Percentiles rank a stretch among this genome's conserved stretches.
These are phyloP conservation scores for Drosophila saltans DNA, from an alignment of 1,140 invertebrate genomes.

Conservation along the genomic window DNA sequence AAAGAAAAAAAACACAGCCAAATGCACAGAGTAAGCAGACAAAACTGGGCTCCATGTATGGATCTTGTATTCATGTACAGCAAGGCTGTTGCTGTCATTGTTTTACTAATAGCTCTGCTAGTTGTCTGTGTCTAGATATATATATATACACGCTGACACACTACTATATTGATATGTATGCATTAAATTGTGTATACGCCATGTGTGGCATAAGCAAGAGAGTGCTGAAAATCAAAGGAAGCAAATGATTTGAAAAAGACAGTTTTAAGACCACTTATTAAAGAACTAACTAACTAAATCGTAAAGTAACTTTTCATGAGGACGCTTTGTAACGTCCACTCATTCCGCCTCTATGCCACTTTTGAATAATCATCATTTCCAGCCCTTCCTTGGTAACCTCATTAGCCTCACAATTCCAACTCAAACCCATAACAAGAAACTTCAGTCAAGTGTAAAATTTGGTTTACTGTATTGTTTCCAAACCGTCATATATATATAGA, in stretches of 20 bases:
- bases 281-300: no score
- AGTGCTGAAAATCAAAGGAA: no score
- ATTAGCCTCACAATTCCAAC: constrained; percentile 39
- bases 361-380: neutral
- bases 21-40: constrained; percentile 30
- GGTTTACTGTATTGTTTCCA: constrained; percentile 40
- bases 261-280: no score
- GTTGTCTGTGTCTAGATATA: constrained; percentile 35
- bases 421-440: constrained; percentile 19
- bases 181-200: constrained; percentile 62
- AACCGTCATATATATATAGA: neutral
- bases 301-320: no score
- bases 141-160: constrained; percentile 2
- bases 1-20: constrained; percentile 16
- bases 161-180: constrained; percentile 4
- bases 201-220: constrained; percentile 15
- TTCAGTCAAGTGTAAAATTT: constrained; percentile 74
- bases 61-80: constrained; percentile 45
- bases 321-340: no score
- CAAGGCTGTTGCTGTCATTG: constrained; percentile 64
- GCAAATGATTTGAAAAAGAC: no score
- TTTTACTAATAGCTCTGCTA: constrained; percentile 62
- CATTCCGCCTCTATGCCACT: no score
- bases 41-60: constrained; percentile 45
- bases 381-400: constrained; percentile 16